Base-by-base conservation (phyloP, 2,797 vertebrate species). In the Sebastes hubbsi region DNA sequence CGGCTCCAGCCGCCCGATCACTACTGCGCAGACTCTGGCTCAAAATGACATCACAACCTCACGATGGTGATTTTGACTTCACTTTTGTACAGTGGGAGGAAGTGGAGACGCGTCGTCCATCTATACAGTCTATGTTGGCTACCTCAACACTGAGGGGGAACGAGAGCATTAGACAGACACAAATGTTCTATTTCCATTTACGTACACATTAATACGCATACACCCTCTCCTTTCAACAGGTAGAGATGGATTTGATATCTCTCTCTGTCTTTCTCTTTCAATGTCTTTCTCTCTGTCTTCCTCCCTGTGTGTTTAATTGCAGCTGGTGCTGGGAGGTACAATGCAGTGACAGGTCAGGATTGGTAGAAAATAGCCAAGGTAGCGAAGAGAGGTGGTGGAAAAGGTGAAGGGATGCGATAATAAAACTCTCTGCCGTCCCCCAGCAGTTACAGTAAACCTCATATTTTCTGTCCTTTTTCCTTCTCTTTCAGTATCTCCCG, bases 231-330 rank as follows among this genome's bases (percentile, higher is more conserved):
- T 6, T 8, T 55, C 18, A 11, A 52, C 4, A 18, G 29, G 22
- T 25, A 25, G 38, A 54, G 25, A 79, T 67, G 30, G 61, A 29
- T 71, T 60, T 72, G 22, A 73, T 60, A 34, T 46, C 29, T 55
- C 8, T 3, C 3, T 61, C 36, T 70, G 13, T 59, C 29, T 56
- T 27, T 78, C 56, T 78, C 56, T 72, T 71, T 30, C 30, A 11
- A 5, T 59, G 16, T 30, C 16, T 36, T 9, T 56, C 32, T 63
- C 32, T 63, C 20, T 61, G 13, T 32, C 29, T 42, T n/a, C 7
- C 38, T 69, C 6, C 16, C 36, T 34, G 24, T 74, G 64, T 60
- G 72, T 77, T 82, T 79, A 66, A 79, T 68, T 84, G 79, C 34
- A 66, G 71, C 55, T 56, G 12, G 29, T 79, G 30, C 60, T 54